A percentile compares a stretch with the other conserved stretches of the same genome.
phyloP scores from a whole-genome alignment of 1,140 invertebrate species.

The Thaumetopoea pityocampa region DNA sequence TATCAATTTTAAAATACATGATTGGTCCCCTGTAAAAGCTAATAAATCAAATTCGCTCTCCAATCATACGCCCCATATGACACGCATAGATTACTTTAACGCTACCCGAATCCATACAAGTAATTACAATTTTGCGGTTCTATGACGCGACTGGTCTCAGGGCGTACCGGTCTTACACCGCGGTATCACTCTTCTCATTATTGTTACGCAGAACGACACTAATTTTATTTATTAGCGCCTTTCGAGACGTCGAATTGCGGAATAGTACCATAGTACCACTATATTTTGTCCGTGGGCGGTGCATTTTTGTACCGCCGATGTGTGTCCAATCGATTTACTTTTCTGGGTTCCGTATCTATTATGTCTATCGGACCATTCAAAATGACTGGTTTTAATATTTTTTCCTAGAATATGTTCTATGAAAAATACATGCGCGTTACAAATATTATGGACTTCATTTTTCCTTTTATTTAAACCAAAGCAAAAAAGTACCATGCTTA shows the following conservation, averaged over 20 bases:
- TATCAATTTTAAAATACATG: too few species aligned
- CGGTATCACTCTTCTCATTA: slow-evolving; percentile 35
- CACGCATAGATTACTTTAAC: slow-evolving; percentile 17
- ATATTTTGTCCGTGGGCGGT: slow-evolving; percentile 36
- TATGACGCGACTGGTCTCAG: too few species aligned
- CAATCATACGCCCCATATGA: slow-evolving; percentile 26
- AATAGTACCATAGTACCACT: slow-evolving; percentile 25
- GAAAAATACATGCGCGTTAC: too few species aligned
- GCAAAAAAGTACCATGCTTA: too few species aligned
- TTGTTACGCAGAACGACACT: slow-evolving; percentile 40
- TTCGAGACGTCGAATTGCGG: slow-evolving; percentile 50
- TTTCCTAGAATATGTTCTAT: too few species aligned
- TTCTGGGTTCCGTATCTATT: slow-evolving; percentile 15
- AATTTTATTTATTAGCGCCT: slow-evolving; percentile 68
- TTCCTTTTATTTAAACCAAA: too few species aligned
- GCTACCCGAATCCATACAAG: too few species aligned
- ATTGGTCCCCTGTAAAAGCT: too few species aligned
- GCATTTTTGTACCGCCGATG: slow-evolving; percentile 23
- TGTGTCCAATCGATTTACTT: slow-evolving; percentile 41
- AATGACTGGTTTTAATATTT: too few species aligned
- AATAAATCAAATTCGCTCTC: slow-evolving; percentile 1
- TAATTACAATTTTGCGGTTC: too few species aligned
- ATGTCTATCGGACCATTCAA: background rate
- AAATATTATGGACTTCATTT: too few species aligned
- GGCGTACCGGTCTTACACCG: slow-evolving; percentile 24